phyloP scores from a whole-genome alignment of 2,113 vertebrate genomes.

The Silurus glanis region DNA sequence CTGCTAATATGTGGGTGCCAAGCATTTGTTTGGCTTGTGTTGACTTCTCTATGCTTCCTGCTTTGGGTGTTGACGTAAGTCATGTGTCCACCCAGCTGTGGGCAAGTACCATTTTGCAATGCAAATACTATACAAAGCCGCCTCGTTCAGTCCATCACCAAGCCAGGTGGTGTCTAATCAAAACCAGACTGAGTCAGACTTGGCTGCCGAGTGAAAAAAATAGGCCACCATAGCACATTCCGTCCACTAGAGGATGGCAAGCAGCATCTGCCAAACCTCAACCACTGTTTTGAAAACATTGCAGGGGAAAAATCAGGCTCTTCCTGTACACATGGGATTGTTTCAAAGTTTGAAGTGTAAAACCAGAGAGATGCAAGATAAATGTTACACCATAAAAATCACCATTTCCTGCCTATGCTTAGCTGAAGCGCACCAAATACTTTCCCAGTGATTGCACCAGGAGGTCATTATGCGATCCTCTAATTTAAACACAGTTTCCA shows the following conservation, averaged over 20 bases:
- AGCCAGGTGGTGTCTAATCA: constrained; percentile 71
- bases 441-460: not conserved
- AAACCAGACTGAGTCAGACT: constrained; percentile 66
- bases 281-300: constrained; percentile 43
- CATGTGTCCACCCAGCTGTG: constrained; percentile 33
- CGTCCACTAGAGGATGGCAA: constrained; percentile 71
- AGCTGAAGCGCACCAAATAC: not conserved
- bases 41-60: constrained; percentile 16
- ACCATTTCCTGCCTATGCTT: not conserved
- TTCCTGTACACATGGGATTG: constrained; percentile 39
- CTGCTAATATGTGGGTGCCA: not conserved
- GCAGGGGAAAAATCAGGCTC: constrained; percentile 28
- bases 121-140: constrained; percentile 65
- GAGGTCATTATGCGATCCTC: not conserved
- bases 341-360: constrained; percentile 31
- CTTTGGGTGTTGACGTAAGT: constrained; percentile 28
- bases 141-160: constrained; percentile 62
- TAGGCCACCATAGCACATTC: constrained; percentile 68
- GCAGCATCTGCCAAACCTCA: constrained; percentile 47
- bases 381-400: constrained; percentile 27
- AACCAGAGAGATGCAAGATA: constrained; percentile 19
- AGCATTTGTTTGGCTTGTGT: constrained; percentile 6
- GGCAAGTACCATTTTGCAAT: constrained; percentile 44
- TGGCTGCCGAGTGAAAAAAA: constrained; percentile 51
- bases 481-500: not conserved